Conservation (phyloP, 2,888 invertebrate genomes). For the Odontocolon sp. region DNA sequence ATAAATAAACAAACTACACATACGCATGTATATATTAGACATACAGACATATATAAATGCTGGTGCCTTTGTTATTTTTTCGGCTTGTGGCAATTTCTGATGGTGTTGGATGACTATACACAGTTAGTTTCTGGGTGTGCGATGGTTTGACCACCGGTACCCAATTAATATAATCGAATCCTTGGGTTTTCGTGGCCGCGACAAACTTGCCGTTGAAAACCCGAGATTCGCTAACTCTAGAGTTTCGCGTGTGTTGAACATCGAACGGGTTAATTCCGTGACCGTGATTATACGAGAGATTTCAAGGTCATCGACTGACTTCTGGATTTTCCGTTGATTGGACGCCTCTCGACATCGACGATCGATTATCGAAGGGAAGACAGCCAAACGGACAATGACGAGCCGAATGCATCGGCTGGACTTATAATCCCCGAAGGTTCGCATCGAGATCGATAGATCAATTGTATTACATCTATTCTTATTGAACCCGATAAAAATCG, state of each 20-base stretch:
- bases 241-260: conserved; percentile 14
- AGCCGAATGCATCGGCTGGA: not conserved
- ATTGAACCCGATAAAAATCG: too few relatives aligned
- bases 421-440: conserved; percentile 33
- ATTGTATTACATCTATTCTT: not conserved
- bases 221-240: not conserved
- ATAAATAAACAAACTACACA: not conserved
- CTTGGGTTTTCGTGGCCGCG: not conserved
- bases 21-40: not conserved
- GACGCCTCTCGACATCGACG: not conserved
- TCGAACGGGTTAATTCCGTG: conserved; percentile 2
- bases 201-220: not conserved
- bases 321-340: not conserved
- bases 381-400: conserved; percentile 25
- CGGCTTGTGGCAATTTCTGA: too few relatives aligned
- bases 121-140: not conserved
- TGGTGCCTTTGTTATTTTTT: not conserved
- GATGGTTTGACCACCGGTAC: not conserved
- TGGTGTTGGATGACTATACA: not conserved
- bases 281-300: conserved; percentile 15
- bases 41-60: too few relatives aligned
- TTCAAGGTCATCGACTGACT: conserved; percentile 12
- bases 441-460: not conserved
- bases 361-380: too few relatives aligned
- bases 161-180: conserved; percentile 11